Conservation (phyloP, 2,113 vertebrate genomes). For the Rhabdornis inornatus region DNA sequence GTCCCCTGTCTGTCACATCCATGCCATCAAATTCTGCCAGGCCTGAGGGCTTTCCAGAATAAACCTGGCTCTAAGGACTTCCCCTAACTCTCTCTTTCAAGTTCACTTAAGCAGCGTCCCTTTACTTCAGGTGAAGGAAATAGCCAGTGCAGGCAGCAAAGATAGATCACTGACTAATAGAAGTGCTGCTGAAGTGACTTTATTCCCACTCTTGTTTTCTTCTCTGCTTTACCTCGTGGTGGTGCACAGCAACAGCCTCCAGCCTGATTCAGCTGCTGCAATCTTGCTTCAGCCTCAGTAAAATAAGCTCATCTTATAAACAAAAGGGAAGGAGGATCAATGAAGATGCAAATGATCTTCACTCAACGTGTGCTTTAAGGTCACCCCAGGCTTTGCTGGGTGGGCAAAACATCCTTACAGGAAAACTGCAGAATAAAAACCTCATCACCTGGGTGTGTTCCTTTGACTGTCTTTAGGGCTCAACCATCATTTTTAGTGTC, state of each 20-base stretch:
- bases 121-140: not conserved
- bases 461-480: not conserved
- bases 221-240: not conserved
- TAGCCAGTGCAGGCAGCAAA: not conserved
- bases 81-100: not conserved
- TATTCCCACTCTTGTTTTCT: not conserved
- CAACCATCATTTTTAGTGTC: not conserved
- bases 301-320: not conserved
- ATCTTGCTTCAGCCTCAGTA: not conserved
- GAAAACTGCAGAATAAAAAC: not conserved
- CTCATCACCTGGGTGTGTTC: not conserved
- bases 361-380: not conserved
- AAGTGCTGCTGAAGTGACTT: not conserved
- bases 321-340: constrained; percentile 12
- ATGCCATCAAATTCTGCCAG: not conserved
- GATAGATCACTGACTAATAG: not conserved
- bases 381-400: constrained; percentile 20
- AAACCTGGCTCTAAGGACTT: not conserved
- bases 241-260: not conserved
- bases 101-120: not conserved
- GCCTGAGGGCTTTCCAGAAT: not conserved
- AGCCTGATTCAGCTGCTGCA: constrained; percentile 37
- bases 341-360: constrained; percentile 17
- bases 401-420: not conserved
- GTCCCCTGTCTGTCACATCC: constrained; percentile 34